Percentiles rank a stretch among this genome's conserved stretches.
phyloP scores from a whole-genome alignment of 2,888 invertebrate genomes.

The Troides aeacus region DNA sequence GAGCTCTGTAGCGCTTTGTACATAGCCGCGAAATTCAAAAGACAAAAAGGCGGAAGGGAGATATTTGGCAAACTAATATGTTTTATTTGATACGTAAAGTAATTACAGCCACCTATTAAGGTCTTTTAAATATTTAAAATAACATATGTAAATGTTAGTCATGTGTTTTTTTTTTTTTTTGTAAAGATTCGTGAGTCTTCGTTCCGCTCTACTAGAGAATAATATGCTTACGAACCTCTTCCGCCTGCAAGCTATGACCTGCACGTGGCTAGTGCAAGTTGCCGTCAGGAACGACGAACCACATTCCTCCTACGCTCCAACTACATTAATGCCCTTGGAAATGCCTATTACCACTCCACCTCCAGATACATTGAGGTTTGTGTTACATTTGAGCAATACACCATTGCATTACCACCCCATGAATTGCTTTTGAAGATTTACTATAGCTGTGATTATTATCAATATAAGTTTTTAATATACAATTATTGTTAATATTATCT shows the following conservation, averaged over 20 bases:
- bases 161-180: neutral
- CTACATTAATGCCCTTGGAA: constrained; percentile 70
- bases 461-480: neutral
- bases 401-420: neutral
- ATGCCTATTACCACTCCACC: constrained; percentile 84
- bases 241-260: constrained; percentile 89
- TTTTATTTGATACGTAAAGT: too few species aligned
- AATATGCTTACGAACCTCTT: constrained; percentile 84
- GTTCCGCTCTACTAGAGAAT: constrained; percentile 88
- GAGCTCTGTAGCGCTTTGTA: too few species aligned
- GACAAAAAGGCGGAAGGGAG: too few species aligned
- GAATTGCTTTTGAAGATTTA: too few species aligned
- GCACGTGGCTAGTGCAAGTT: constrained; percentile 93
- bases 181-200: constrained; percentile 84
- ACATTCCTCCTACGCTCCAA: constrained; percentile 81
- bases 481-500: neutral
- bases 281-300: constrained; percentile 75
- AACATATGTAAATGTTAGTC: too few species aligned
- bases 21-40: too few species aligned
- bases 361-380: constrained; percentile 84
- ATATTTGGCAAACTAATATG: too few species aligned
- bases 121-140: too few species aligned
- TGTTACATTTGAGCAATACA: neutral
- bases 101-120: too few species aligned
- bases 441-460: neutral